These are phyloP conservation scores for Bacillus rossius DNA, from an alignment of 1,140 invertebrate species.

Conservation along the genomic window DNA sequence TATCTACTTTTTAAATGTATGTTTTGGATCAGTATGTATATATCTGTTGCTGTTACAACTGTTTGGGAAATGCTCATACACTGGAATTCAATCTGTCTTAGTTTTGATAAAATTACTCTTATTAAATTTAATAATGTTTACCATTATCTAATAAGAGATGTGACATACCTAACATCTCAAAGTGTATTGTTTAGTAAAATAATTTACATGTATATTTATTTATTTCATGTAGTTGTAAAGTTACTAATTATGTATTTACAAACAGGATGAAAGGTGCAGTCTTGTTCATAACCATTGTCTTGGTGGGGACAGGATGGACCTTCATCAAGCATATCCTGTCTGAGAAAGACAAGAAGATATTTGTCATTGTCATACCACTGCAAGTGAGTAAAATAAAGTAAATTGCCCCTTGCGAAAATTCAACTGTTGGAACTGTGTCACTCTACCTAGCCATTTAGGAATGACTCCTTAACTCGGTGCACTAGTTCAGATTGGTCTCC, in stretches of 20 bases:
- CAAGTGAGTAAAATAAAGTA: conserved; percentile 82
- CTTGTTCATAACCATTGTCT: conserved; percentile 92
- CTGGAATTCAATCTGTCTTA: background rate
- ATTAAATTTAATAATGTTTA: background rate
- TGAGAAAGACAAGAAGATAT: conserved; percentile 96
- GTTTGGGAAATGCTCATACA: too few relatives aligned
- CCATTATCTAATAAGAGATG: background rate
- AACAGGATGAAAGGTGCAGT: conserved; percentile 82
- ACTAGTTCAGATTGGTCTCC: too few relatives aligned
- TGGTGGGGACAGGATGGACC: conserved; percentile 98
- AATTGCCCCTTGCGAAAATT: too few relatives aligned
- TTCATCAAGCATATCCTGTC: conserved; percentile 97
- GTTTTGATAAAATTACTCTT: background rate
- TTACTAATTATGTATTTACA: conserved; percentile 17
- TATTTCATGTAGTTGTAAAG: background rate
- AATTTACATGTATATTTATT: background rate
- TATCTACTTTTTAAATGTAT: too few relatives aligned
- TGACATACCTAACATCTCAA: too few relatives aligned
- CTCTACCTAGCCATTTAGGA: too few relatives aligned
- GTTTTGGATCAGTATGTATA: too few relatives aligned
- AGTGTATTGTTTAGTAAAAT: background rate
- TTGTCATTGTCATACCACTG: conserved; percentile 96
- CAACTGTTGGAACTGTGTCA: too few relatives aligned
- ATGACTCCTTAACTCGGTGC: too few relatives aligned
- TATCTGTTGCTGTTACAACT: too few relatives aligned